These are phyloP conservation scores for Platorchestia sp. DNA, from an alignment of 1,140 invertebrate genomes.

Conservation along the genomic window DNA sequence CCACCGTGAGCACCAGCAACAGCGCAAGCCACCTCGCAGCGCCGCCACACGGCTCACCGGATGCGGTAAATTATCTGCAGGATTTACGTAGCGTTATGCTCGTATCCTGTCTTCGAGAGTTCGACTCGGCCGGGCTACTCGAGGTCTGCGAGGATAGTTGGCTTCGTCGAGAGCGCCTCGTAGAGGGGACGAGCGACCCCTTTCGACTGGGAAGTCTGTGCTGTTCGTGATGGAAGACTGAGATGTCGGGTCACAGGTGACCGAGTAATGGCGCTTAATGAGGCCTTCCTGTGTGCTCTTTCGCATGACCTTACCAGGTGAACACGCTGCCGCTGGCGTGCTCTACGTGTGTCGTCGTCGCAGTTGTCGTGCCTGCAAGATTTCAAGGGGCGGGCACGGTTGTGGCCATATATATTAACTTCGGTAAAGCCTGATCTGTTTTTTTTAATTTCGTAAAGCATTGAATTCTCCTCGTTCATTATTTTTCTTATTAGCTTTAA, in stretches of 20 bases:
- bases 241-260: conserved; percentile 49
- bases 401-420: neutral
- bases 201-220: neutral
- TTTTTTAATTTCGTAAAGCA: too few species aligned
- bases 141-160: neutral
- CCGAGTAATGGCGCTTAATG: conserved; percentile 46
- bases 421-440: too few species aligned
- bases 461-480: neutral
- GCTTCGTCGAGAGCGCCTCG: neutral
- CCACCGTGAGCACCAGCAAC: neutral
- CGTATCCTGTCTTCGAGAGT: conserved; percentile 38
- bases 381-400: neutral
- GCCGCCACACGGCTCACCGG: conserved; percentile 47
- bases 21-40: neutral
- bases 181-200: neutral
- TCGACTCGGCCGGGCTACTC: conserved; percentile 23
- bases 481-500: neutral
- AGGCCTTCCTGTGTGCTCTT: conserved; percentile 51
- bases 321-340: neutral
- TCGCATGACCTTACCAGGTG: conserved; percentile 43
- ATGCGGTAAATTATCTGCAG: conserved; percentile 54
- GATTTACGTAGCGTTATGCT: conserved; percentile 52
- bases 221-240: neutral
- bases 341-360: neutral
- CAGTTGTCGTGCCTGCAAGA: too few species aligned